These are phyloP conservation scores for Bilobella aurantiaca DNA, from an alignment of 1,140 invertebrate species.

Conservation along the genomic window DNA sequence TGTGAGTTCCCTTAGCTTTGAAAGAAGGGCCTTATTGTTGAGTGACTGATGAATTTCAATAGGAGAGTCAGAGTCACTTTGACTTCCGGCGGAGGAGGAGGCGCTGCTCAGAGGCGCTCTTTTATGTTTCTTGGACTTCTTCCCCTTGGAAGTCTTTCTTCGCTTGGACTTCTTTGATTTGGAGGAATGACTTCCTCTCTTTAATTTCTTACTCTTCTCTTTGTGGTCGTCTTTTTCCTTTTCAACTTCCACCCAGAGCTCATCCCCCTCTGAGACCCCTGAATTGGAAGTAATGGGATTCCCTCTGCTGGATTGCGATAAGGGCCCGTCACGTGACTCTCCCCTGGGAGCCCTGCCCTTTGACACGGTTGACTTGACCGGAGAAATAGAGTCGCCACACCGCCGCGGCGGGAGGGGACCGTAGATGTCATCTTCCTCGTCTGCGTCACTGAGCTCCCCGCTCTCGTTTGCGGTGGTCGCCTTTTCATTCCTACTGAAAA, in stretches of 20 bases:
- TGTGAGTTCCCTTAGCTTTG: conserved; percentile 27
- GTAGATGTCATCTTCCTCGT: conserved; percentile 18
- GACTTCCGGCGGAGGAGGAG: neutral
- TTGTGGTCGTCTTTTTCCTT: too few relatives aligned
- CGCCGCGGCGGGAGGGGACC: conserved; percentile 10
- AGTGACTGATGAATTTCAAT: conserved; percentile 24
- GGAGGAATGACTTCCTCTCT: too few relatives aligned
- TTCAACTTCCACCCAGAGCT: too few relatives aligned
- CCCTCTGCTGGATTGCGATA: too few relatives aligned
- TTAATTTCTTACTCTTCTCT: too few relatives aligned
- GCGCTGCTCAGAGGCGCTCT: neutral
- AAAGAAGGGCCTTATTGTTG: conserved; percentile 20
- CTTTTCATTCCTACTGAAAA: neutral
- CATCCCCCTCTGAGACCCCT: too few relatives aligned
- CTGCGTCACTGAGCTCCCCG: too few relatives aligned
- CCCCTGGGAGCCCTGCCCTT: neutral
- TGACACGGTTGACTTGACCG: neutral
- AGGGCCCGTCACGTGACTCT: too few relatives aligned
- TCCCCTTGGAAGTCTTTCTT: neutral
- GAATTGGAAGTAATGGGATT: too few relatives aligned
- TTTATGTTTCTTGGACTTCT: neutral
- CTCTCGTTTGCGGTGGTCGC: neutral
- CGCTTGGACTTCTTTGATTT: too few relatives aligned
- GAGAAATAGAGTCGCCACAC: neutral
- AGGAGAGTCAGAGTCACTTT: conserved; percentile 15